Conservation (phyloP, 2,797 vertebrate genomes). For the Gymnoscopelus microlampas region DNA sequence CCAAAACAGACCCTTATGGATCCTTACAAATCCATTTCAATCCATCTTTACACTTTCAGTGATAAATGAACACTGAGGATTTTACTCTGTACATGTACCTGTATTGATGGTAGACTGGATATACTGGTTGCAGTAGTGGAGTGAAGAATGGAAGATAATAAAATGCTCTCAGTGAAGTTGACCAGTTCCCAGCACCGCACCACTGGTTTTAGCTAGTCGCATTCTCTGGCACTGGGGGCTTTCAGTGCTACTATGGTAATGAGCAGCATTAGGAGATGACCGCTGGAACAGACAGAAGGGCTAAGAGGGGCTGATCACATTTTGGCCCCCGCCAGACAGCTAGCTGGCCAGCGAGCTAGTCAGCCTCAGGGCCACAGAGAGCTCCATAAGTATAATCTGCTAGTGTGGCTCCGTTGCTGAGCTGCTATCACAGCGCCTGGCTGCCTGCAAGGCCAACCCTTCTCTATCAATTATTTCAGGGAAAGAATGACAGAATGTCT, state of each 20-base stretch:
- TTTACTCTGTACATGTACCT: no score
- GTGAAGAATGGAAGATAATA: no score
- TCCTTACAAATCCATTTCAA: no score
- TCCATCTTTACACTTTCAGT: no score
- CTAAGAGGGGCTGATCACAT: conserved; percentile 56
- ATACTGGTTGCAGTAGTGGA: no score
- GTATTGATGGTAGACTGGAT: no score
- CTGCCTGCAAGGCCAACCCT: conserved; percentile 56
- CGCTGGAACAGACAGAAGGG: conserved; percentile 58
- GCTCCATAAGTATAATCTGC: conserved; percentile 55
- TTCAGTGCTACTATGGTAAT: conserved; percentile 61
- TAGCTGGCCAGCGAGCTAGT: conserved; percentile 54
- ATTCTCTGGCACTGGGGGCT: conserved; percentile 38
- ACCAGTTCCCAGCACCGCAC: conserved; percentile 11
- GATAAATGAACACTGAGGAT: no score
- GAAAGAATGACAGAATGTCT: conserved; percentile 34
- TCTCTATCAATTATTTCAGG: conserved; percentile 45
- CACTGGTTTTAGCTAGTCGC: conserved; percentile 26
- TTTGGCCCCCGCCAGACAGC: conserved; percentile 48
- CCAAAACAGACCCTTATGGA: no score
- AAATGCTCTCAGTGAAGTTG: not conserved
- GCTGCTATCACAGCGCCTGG: conserved; percentile 37
- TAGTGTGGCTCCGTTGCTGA: conserved; percentile 52
- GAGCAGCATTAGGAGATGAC: conserved; percentile 56
- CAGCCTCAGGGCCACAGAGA: conserved; percentile 38